These are phyloP conservation scores for Pogonocichla stellata DNA, from an alignment of 2,113 vertebrate species.

Conservation along the genomic window DNA sequence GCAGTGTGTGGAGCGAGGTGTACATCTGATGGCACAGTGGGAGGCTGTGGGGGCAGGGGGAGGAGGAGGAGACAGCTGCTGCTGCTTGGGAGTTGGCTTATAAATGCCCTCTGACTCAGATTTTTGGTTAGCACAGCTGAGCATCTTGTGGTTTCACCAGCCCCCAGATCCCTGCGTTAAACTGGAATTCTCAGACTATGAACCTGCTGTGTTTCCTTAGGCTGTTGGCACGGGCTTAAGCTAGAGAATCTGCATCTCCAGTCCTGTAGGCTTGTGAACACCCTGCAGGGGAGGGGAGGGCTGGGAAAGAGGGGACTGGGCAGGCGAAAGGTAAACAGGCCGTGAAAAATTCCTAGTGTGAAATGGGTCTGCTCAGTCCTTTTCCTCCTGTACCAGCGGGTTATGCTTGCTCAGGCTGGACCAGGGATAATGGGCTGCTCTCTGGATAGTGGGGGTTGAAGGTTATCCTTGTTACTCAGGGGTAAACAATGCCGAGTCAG, in stretches of 20 bases:
- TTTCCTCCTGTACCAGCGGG: background rate
- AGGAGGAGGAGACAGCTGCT: conserved; percentile 48
- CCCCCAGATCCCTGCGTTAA: conserved; percentile 23
- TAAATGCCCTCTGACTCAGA: conserved; percentile 65
- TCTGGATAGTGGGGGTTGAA: background rate
- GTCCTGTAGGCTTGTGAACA: background rate
- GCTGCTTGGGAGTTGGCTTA: conserved; percentile 38
- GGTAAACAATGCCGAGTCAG: conserved; percentile 75
- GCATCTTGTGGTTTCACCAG: conserved; percentile 55
- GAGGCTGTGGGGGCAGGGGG: conserved; percentile 33
- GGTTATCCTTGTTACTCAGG: conserved; percentile 51
- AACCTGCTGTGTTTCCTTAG: conserved; percentile 56
- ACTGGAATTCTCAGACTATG: conserved; percentile 55
- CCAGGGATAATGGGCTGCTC: background rate
- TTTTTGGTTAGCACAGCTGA: conserved; percentile 28
- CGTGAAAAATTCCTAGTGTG: background rate
- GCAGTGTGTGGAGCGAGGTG: background rate
- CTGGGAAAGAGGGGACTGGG: background rate
- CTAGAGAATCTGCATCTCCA: background rate
- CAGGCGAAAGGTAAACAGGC: background rate
- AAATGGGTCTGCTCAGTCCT: background rate
- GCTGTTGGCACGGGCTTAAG: conserved; percentile 38
- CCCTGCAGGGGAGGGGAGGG: background rate
- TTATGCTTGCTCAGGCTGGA: background rate
- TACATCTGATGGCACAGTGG: conserved; percentile 49